A percentile compares a stretch with the other conserved stretches of the same genome.
These are phyloP conservation scores for Pogonocichla stellata DNA, from an alignment of 2,113 vertebrate species.

Conservation along the genomic window DNA sequence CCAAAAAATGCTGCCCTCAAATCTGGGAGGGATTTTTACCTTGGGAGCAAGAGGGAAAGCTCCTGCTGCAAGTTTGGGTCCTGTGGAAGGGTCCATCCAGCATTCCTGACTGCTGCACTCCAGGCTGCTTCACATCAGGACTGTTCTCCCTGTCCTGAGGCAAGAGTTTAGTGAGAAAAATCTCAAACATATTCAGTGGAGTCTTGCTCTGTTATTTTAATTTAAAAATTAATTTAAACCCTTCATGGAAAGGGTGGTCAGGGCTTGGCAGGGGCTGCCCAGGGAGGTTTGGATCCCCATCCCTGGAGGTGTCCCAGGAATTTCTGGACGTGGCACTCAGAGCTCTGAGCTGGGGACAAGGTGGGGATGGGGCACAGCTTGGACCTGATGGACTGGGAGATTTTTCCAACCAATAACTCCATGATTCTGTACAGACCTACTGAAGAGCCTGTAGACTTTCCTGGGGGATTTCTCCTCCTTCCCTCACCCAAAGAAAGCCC, in stretches of 20 bases:
- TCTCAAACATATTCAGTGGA: background rate
- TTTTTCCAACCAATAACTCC: background rate
- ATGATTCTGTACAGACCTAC: background rate
- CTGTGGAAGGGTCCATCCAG: background rate
- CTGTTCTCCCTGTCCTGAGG: background rate
- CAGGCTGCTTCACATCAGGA: background rate
- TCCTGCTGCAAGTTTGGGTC: background rate
- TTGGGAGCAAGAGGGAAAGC: background rate
- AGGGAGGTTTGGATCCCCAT: background rate
- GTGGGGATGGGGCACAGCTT: rapidly evolving
- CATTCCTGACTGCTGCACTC: background rate
- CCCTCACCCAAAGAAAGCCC: background rate
- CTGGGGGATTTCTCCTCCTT: background rate
- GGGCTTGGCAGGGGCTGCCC: background rate
- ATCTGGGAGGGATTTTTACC: background rate
- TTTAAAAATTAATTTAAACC: background rate
- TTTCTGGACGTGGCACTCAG: background rate
- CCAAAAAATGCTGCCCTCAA: too few relatives aligned
- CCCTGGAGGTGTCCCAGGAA: background rate
- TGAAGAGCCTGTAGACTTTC: background rate
- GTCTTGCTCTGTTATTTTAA: background rate
- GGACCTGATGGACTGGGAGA: rapidly evolving
- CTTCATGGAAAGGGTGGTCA: rapidly evolving
- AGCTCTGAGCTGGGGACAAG: background rate
- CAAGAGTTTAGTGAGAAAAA: background rate